Evolutionary conservation across 23 tunicate species (phyloP).

Genomic region (Corella eumyota): DNA sequence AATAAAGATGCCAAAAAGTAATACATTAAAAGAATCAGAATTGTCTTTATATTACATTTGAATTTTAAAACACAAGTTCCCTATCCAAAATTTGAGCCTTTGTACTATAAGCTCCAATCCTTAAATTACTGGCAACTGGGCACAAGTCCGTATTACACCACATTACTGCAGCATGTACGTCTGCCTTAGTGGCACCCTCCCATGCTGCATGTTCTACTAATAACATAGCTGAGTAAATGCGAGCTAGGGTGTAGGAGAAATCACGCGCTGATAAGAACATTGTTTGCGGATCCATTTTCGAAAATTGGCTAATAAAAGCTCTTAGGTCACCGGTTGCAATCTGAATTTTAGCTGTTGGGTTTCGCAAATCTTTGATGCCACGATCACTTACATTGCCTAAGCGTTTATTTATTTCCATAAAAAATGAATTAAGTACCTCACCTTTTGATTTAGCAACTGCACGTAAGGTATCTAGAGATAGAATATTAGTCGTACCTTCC

Average conservation of each 20-base stretch:
- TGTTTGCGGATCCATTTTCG: conserved; percentile 2
- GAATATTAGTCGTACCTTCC: conserved; percentile 95
- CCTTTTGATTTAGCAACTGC: conserved; percentile 77
- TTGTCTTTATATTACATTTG: too few relatives aligned
- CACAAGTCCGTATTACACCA: conserved; percentile 67
- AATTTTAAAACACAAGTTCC: conserved; percentile 39
- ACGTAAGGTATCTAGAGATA: conserved; percentile 62
- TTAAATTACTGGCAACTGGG: conserved; percentile 28
- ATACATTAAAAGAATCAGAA: too few relatives aligned
- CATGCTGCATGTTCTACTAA: conserved; percentile 89
- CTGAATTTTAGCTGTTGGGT: conserved; percentile 38
- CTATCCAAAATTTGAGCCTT: conserved; percentile 15
- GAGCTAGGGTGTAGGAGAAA: conserved; percentile 70
- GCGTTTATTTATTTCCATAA: conserved; percentile 17
- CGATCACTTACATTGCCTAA: conserved; percentile 16
- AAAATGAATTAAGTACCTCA: conserved; percentile 52
- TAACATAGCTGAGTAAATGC: conserved; percentile 42
- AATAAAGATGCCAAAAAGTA: too few relatives aligned
- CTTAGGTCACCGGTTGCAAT: conserved; percentile 63
- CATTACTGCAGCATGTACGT: conserved; percentile 69
- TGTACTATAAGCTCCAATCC: conserved; percentile 18
- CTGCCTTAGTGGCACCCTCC: conserved; percentile 36
- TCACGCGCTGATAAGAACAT: conserved; percentile 73
- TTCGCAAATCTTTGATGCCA: conserved; percentile 19
- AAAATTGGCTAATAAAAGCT: conserved; percentile 53